Evolutionary conservation across 2,113 vertebrate species (phyloP), one percentile per base, ranked within the genome.

Genomic region (Pangasianodon gigas): DNA sequence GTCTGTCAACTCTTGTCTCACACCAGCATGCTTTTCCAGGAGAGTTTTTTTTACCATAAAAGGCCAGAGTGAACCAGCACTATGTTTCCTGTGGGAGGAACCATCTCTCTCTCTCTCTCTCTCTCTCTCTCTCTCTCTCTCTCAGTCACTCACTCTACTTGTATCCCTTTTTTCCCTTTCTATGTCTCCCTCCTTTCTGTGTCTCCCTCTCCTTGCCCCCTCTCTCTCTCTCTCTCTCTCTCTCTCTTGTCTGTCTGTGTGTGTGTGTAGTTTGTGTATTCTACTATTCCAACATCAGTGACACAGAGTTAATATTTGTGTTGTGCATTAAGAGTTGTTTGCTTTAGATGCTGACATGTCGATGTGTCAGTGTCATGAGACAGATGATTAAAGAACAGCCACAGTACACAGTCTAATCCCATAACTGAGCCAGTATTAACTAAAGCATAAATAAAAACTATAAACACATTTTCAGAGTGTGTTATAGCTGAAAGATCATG

Each of bases 31-130:
- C 79, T 60, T 90, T 92, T 90, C 79, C 79, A 87, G 89, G 90
- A 89, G 89, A 89, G 60, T 92, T 93, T 37, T 81, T 82, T 91
- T 93, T 91, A 93, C 93, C 93, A 93, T 93, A 93, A 86, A 93
- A 93, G 93, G 93, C 89, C 91, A 93, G 89, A 69, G 84, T 89
- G 89, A 92, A 88, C 41, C 60, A 29, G 51, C 48, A 84, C 84
- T 32, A 65, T 84, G 89, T 92, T 93, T 93, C 92, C 92, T 93
- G 93, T 93, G 92, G 93, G 92, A 91, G 92, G 90, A 89, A 62
- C 80, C 60, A 0, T 90, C 79, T 65, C 88, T 82, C 44, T 32
- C 52, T 80, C 79, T 79, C 52, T 69, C 62, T 86, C 51, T 80
- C 69, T 44, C 87, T 62, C 74, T 80, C 84, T 79, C 32, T 87